phyloP scores from a whole-genome alignment of 2,113 vertebrate species.

The Fukomys damarensis region DNA sequence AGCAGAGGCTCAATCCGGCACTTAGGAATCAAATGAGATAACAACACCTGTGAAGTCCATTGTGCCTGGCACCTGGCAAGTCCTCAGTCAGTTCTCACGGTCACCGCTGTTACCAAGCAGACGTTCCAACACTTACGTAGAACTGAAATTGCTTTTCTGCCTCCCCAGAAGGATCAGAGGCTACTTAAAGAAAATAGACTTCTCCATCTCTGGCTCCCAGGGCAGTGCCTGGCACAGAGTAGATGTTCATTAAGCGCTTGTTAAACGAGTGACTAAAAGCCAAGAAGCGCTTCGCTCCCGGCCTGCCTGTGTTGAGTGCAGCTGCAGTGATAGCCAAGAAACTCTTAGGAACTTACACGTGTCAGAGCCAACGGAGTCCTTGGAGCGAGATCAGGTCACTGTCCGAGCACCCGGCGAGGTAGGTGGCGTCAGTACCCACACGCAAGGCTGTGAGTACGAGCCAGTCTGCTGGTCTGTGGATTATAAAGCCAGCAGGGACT shows the following conservation, averaged over 20 bases:
- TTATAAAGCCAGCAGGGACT: accelerated
- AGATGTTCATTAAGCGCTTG: conserved; percentile 61
- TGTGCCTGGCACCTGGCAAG: not conserved
- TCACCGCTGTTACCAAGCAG: not conserved
- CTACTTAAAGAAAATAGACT: conserved; percentile 62
- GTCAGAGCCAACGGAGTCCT: not conserved
- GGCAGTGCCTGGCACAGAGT: conserved; percentile 3
- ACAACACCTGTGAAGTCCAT: not conserved
- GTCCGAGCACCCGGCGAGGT: not conserved
- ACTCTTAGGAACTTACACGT: not conserved
- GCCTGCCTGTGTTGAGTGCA: not conserved
- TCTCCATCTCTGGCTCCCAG: conserved; percentile 24
- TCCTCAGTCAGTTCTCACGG: not conserved
- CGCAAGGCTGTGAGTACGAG: not conserved
- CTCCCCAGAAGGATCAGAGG: not conserved
- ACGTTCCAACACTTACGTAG: accelerated
- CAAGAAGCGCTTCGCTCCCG: not conserved
- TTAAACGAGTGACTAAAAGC: conserved; percentile 38
- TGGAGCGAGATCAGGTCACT: not conserved
- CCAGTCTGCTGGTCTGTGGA: accelerated
- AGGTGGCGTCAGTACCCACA: too few relatives aligned
- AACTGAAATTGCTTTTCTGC: not conserved
- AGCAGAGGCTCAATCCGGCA: not conserved
- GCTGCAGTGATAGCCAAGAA: not conserved
- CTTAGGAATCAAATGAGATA: not conserved